Evolutionary conservation across 2,113 vertebrate species (phyloP), one percentile per base, ranked within the genome.

Genomic region (Shinisaurus crocodilurus): DNA sequence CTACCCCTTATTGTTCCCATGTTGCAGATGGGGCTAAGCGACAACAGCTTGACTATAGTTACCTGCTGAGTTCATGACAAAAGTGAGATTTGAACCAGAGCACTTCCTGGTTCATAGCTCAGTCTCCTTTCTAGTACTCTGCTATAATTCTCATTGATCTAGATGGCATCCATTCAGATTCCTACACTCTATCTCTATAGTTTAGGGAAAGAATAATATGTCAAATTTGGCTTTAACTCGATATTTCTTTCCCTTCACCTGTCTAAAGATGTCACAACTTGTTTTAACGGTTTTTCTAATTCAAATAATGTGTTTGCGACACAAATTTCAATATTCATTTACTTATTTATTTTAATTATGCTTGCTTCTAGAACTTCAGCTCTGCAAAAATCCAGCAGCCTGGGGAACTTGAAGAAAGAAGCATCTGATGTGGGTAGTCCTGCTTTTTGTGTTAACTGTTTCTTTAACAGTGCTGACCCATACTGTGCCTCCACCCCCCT

Each of bases 341-440:
- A 6, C 6, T 84, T 91, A 43, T 88, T 63, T 88, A 23, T 23
- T 1, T 86, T 94, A 95, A 29, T 60, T 95, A 1, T 89, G 27
- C 27, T 0, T 95, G 60, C 12, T 97, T 98, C 80, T 96, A 98
- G 98, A 94, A 94, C 87, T 80, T 95, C 96, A 77, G 96, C 95
- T 0, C 89, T 96, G 72, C 94, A 97, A 29, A 98, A 97, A 91
- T 97, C 97, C 48, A 97, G 94, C 94, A 98, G 98, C 89, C 96
- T 98, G 92, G 98, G 96, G 67, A 98, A 96, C 90, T 90, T 98
- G 95, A 98, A 98, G 80, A 97, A 94, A 90, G 97, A 97, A 77
- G 77, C 94, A 3, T 96, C 95, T 25, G 97, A 99, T 69, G 95
- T 79, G 98, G 98, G 99, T 91, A 88, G 97, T 95, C 93, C 92